These are phyloP conservation scores for Dryocosmus kuriphilus DNA, from an alignment of 2,888 invertebrate species.

Conservation along the genomic window DNA sequence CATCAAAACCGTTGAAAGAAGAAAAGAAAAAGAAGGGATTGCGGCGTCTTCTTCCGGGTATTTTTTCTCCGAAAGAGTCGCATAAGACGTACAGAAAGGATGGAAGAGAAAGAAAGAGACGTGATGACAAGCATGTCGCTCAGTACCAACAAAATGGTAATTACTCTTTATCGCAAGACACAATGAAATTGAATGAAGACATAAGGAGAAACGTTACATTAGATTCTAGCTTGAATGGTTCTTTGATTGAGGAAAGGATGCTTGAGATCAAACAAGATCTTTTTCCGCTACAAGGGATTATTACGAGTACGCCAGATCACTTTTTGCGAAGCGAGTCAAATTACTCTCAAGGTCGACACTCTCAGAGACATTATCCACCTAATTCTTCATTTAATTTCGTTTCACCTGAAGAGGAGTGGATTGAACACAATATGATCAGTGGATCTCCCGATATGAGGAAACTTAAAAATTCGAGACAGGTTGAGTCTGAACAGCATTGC, in stretches of 20 bases:
- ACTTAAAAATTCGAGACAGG: slow-evolving; percentile 61
- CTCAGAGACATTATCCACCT: slow-evolving; percentile 49
- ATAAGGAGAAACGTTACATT: slow-evolving; percentile 72
- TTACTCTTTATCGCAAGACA: slow-evolving; percentile 72
- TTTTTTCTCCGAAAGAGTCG: slow-evolving; percentile 73
- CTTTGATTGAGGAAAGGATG: slow-evolving; percentile 70
- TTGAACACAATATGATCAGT: slow-evolving; percentile 66
- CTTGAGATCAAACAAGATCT: slow-evolving; percentile 73
- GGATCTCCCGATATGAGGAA: slow-evolving; percentile 67
- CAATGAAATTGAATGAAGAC: slow-evolving; percentile 74
- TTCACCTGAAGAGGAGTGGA: slow-evolving; percentile 66
- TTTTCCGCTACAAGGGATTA: slow-evolving; percentile 68
- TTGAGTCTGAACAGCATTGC: slow-evolving; percentile 61
- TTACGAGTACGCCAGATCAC: slow-evolving; percentile 71
- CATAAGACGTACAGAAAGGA: slow-evolving; percentile 70
- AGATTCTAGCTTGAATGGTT: slow-evolving; percentile 70
- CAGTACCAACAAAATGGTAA: slow-evolving; percentile 73
- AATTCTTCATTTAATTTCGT: slow-evolving; percentile 9
- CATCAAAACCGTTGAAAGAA: slow-evolving; percentile 74
- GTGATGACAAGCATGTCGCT: slow-evolving; percentile 70
- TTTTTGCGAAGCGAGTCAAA: slow-evolving; percentile 60
- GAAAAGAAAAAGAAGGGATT: slow-evolving; percentile 72
- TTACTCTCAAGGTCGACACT: slow-evolving; percentile 45
- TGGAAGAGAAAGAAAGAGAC: slow-evolving; percentile 65
- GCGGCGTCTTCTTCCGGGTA: slow-evolving; percentile 69